Evolutionary conservation across 2,797 vertebrate species (phyloP), one percentile per base, ranked within the genome.

Genomic region (Fistularia tabacaria): DNA sequence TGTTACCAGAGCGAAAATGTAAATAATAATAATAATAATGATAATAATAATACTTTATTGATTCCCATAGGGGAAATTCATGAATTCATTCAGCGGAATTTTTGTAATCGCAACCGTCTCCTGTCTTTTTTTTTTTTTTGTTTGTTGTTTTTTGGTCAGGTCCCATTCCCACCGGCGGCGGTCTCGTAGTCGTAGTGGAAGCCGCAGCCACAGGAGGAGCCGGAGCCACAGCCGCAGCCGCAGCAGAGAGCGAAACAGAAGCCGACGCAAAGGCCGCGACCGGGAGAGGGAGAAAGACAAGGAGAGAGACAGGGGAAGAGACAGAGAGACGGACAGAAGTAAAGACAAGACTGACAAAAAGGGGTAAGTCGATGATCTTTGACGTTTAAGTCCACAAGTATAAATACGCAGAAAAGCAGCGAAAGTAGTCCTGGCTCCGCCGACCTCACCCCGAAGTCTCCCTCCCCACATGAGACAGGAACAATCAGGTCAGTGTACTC

Each of bases 91-190:
- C 13, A 14, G 5, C 9, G 36, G 40, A 53, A 14, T 54, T 7
- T 7, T 9, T 10, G 6, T 37, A 54, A 60, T 60, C 12, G 11
- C 7, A 7, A 13, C 43, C n/a, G n/a, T n/a, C n/a, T n/a, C n/a
- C n/a, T n/a, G n/a, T n/a, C 36, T 49, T 13, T 10, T 13, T 48
- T 39, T 2, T 2, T 43, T 25, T 46, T 62, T 61, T 45, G 13
- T 36, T 7, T 9, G 41, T 50, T 47, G 9, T 12, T 14, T 13
- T 49, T 13, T 46, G 12, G 8, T 37, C 42, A 81, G 76, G 62
- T 83, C 94, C 52, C 83, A 88, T n/a, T 96, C 94, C 36, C 89
- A 88, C 50, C 92, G 86, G 48, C 88, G 90, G 10, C 88, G 92
- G 1, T 95, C 94, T 43, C 70, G 47, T 14, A 67, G 54, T 57